These are phyloP conservation scores for Origma solitaria DNA, from an alignment of 2,113 vertebrate species.

Conservation along the genomic window DNA sequence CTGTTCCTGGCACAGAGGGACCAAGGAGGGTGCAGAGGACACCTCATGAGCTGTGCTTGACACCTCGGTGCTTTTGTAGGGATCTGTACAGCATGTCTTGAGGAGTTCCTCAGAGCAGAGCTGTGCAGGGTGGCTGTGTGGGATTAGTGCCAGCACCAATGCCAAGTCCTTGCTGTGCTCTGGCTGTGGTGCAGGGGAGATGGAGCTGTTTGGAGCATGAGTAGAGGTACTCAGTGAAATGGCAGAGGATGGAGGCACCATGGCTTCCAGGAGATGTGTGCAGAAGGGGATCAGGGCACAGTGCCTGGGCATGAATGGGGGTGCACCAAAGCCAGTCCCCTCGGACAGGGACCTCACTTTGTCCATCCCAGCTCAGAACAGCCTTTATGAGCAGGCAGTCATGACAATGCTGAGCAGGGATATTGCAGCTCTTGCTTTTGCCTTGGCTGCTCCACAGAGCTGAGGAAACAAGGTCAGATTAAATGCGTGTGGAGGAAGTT, in stretches of 20 bases:
- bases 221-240: background rate
- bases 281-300: background rate
- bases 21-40: background rate
- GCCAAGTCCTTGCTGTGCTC: background rate
- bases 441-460: background rate
- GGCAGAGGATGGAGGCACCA: background rate
- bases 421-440: background rate
- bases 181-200: background rate
- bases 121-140: background rate
- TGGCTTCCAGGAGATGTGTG: background rate
- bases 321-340: background rate
- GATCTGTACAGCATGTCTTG: background rate
- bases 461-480: constrained; percentile 38
- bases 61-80: rapidly evolving
- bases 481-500: constrained; percentile 44
- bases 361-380: background rate
- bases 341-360: background rate
- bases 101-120: background rate
- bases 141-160: background rate
- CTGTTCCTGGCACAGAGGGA: background rate
- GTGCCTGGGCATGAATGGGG: background rate
- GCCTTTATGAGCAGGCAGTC: background rate
- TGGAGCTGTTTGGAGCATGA: background rate
- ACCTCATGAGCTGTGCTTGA: background rate
- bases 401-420: background rate